Evolutionary conservation across 1,140 invertebrate genomes (phyloP).

Genomic region (Cydia strobilella): DNA sequence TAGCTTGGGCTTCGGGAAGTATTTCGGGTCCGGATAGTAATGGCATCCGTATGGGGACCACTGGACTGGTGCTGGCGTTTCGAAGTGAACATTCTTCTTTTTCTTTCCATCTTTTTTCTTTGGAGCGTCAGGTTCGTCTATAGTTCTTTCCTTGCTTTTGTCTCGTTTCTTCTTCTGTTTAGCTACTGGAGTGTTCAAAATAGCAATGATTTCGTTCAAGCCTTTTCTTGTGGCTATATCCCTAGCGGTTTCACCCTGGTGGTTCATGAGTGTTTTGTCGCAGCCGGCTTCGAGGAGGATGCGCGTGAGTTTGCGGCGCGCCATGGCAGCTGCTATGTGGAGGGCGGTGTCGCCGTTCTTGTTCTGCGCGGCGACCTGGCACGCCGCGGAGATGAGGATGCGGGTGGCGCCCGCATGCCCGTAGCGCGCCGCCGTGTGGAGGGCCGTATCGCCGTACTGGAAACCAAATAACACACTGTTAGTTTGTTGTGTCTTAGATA

Average conservation of each 20-base stretch:
- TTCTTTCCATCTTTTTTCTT: slow-evolving; percentile 78
- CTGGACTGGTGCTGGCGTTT: slow-evolving; percentile 68
- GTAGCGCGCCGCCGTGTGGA: slow-evolving; percentile 96
- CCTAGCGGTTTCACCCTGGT: slow-evolving; percentile 94
- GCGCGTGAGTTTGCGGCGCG: slow-evolving; percentile 93
- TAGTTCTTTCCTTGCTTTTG: slow-evolving; percentile 70
- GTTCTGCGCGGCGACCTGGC: slow-evolving; percentile 93
- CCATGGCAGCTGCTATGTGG: slow-evolving; percentile 97
- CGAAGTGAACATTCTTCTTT: slow-evolving; percentile 78
- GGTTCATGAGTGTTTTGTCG: slow-evolving; percentile 89
- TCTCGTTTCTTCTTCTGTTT: slow-evolving; percentile 78
- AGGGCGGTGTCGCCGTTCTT: slow-evolving; percentile 97
- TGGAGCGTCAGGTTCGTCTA: slow-evolving; percentile 72
- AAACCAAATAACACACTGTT: slow-evolving; percentile 48
- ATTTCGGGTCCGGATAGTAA: slow-evolving; percentile 90
- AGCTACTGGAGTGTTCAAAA: slow-evolving; percentile 84
- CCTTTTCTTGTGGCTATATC: slow-evolving; percentile 95
- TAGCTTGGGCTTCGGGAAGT: slow-evolving; percentile 91
- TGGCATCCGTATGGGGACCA: slow-evolving; percentile 96
- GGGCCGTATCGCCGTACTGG: slow-evolving; percentile 96
- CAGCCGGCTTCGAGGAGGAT: slow-evolving; percentile 94
- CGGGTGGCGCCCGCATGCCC: slow-evolving; percentile 97
- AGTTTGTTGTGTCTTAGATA: neutral
- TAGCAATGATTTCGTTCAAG: slow-evolving; percentile 89
- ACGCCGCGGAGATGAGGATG: slow-evolving; percentile 94